Evolutionary conservation across 2,888 invertebrate species (phyloP), one percentile per base, ranked within the genome.

Genomic region (Drosophila falleni): DNA sequence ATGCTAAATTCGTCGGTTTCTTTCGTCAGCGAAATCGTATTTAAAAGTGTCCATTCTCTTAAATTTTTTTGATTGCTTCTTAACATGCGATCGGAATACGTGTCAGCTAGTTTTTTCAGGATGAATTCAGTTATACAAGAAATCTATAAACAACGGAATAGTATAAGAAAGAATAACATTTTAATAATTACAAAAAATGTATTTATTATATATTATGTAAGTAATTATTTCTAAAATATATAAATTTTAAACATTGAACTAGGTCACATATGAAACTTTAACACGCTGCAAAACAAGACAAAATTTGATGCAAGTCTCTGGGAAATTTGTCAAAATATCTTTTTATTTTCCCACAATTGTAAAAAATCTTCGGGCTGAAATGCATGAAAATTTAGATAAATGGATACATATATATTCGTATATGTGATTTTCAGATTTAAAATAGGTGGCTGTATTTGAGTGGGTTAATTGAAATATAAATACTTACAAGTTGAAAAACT

Each of bases 1-100:
- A 67, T 70, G 10, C 68, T 74, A 26, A 88, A 88, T 19, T 83
- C 89, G 19, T 83, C 89, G 11, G 71, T 61, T 60, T 88, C 87
- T 13, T 80, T 80, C 5, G 84, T 59, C 41, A 80, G 60, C 1
- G 87, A 81, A 58, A 83, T 74, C 5, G 49, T 72, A 53, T 88
- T 83, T 1, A 88, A 23, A 10, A 83, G 87, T 8, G 47, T 71
- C 82, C 82, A 83, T 65, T 83, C 82, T 26, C 68, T 64, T 5
- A 83, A 70, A 16, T 53, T 50, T 31, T 83, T 83, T 31, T 67
- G 62, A 16, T 83, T 86, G 9, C 64, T 66, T 1, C 46, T 46
- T n/a, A 80, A 37, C 11, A 88, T 67, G 11, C 89, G 50, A 19
- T 83, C 82, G 1, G 82, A 86, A 50, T 88, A 78, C n/a, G 71